Evolutionary conservation across 2,113 vertebrate species (phyloP).

Genomic region (Aphelocoma coerulescens): DNA sequence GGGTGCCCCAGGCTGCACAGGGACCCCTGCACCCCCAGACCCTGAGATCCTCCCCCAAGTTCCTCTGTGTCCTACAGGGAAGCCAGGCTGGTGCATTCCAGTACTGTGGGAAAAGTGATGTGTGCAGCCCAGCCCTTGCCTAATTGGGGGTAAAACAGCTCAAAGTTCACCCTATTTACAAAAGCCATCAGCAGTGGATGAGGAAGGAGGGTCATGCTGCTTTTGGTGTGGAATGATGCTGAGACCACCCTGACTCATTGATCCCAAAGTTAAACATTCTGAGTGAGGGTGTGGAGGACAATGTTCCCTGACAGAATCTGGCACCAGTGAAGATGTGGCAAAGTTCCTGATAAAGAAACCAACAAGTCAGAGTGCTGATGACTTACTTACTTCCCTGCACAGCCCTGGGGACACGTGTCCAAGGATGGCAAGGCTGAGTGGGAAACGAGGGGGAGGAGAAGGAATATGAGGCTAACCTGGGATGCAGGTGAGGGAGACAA

Average conservation of each 20-base stretch:
- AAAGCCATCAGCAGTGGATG: fast-evolving
- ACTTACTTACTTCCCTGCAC: fast-evolving
- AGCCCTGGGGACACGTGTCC: fast-evolving
- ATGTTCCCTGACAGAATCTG: fast-evolving
- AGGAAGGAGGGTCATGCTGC: background rate
- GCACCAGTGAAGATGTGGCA: background rate
- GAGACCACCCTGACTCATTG: background rate
- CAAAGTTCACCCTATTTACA: fast-evolving
- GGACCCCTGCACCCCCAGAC: background rate
- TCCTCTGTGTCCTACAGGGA: background rate
- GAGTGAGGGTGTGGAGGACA: background rate
- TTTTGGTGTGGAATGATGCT: background rate
- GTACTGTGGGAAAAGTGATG: fast-evolving
- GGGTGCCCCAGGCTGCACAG: background rate
- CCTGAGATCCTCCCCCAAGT: too few relatives aligned
- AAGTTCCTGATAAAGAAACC: background rate
- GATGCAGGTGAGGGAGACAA: background rate
- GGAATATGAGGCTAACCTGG: fast-evolving
- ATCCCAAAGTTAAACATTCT: fast-evolving
- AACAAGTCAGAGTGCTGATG: background rate
- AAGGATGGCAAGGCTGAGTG: fast-evolving
- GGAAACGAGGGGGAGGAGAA: background rate
- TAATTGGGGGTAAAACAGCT: fast-evolving
- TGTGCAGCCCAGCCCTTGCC: background rate
- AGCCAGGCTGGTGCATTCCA: background rate